Conservation (phyloP, 2,888 invertebrate species). For the Platycheirus albimanus region DNA sequence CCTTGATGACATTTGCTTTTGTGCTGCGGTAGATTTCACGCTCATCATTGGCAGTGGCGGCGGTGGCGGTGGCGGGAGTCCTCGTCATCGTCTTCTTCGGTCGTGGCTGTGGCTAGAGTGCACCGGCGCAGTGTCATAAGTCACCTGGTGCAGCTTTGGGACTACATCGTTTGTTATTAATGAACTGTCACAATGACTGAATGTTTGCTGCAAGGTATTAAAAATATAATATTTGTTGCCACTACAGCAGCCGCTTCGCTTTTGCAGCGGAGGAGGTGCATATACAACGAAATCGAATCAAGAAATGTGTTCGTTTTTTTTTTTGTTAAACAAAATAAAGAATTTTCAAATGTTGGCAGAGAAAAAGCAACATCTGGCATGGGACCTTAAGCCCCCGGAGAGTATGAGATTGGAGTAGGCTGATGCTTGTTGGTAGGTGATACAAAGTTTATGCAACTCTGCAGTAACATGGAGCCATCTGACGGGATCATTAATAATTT, state of each 20-base stretch:
- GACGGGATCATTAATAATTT: conserved; percentile 70
- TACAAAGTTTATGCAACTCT: conserved; percentile 65
- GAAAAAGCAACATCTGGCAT: conserved; percentile 21
- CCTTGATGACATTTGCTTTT: conserved; percentile 69
- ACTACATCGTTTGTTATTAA: conserved; percentile 58
- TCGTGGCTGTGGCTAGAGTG: conserved; percentile 25
- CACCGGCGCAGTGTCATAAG: conserved; percentile 68
- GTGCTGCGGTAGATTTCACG: conserved; percentile 17
- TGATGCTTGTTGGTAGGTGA: conserved; percentile 56
- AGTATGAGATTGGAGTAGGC: conserved; percentile 37
- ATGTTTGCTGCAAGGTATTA: conserved; percentile 67
- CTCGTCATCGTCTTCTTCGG: no score
- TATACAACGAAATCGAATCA: conserved; percentile 71
- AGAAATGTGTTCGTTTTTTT: conserved; percentile 51
- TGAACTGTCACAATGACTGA: conserved; percentile 72
- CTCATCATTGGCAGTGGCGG: background rate
- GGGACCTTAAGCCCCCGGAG: conserved; percentile 22
- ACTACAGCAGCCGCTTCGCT: conserved; percentile 35
- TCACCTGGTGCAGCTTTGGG: conserved; percentile 56
- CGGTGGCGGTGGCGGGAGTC: no score
- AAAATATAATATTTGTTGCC: conserved; percentile 58
- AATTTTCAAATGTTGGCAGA: conserved; percentile 48
- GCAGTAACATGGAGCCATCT: conserved; percentile 56
- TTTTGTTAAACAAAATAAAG: conserved; percentile 21
- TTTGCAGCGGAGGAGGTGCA: conserved; percentile 50